Percentiles rank a stretch among this genome's conserved stretches.
These are phyloP conservation scores for Cheilosia scutellata DNA, from an alignment of 2,888 invertebrate genomes.

Conservation along the genomic window DNA sequence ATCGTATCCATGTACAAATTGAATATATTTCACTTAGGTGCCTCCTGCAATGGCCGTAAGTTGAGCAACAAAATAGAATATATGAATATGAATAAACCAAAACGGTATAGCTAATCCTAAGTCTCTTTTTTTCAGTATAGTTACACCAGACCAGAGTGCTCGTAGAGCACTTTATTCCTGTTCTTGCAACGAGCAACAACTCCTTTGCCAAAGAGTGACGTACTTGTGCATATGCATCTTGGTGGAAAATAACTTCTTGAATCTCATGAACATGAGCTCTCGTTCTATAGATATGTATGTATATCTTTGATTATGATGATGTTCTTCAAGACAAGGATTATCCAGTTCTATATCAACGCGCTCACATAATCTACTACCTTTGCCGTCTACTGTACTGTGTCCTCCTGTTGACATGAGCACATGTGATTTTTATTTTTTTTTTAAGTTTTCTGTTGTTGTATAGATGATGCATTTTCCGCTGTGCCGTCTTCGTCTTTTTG, in stretches of 20 bases:
- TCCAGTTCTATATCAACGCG: conserved; percentile 34
- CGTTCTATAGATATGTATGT: conserved; percentile 9
- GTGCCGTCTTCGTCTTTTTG: conserved; percentile 36
- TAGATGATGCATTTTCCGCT: conserved; percentile 45
- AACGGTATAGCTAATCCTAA: conserved; percentile 9
- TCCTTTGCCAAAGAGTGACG: conserved; percentile 15
- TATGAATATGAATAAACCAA: conserved; percentile 37
- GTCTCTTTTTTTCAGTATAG: conserved; percentile 3
- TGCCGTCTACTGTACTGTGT: neutral
- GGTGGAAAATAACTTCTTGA: conserved; percentile 38
- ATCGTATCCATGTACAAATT: conserved; percentile 21
- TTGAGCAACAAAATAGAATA: conserved; percentile 32
- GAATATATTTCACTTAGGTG: conserved; percentile 30
- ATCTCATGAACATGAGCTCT: conserved; percentile 37
- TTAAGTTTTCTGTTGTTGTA: neutral
- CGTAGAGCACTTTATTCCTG: conserved; percentile 1
- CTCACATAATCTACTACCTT: conserved; percentile 26
- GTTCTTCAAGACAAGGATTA: conserved; percentile 30
- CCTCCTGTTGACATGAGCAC: neutral
- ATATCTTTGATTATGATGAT: conserved; percentile 53
- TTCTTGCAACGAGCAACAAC: neutral
- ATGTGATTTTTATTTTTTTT: neutral
- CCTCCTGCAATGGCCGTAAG: conserved; percentile 3
- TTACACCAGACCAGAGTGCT: neutral
- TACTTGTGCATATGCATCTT: conserved; percentile 32